Base-by-base conservation (phyloP, 2,113 vertebrate genomes). In the Lepus americanus region DNA sequence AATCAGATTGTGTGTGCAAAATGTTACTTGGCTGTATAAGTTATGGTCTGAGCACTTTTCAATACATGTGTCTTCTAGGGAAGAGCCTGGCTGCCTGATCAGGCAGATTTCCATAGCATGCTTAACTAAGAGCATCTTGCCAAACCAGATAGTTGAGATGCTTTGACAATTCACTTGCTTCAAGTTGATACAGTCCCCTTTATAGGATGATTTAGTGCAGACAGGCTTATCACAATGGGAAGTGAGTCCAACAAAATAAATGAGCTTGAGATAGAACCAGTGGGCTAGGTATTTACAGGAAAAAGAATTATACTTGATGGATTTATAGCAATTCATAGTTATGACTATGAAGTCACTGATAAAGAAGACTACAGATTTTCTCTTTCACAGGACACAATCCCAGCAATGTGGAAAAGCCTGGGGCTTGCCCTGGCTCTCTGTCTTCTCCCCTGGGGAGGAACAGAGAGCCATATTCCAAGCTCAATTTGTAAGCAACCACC, bases 341-440 rank as follows among this genome's bases (percentile, higher is more conserved):
- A 55, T 17, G 66, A 25, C 61, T 81, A 14, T 76, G 81, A 78
- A 22, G 49, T 69, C 53, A 61, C 67, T 17, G 22, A 39, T 53
- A 49, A 90, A 82, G 67, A 77, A 94, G 64, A 95, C 19, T 64
- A 80, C 13, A 95, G 90, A 2, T 96, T 92, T 89, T 92, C 59
- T 97, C 36, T 96, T 96, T 97, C 96, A 66, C 96, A 98, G 98
- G 95, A 91, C 90, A 96, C 91, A 96, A 94, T 85, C 96, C 96
- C 97, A 97, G 96, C 67, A 96, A 99, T 99, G 99, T 99, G 99
- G 99, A 98, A 96, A 83, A 96, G 98, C 96, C 98, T 99, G 95
- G 98, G 98, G 93, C 97, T 99, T 87, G 97, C 98, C 98, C 98
- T 99, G 98, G 98, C 98, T 98, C 99, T 99, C 98, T 99, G 98